Evolutionary conservation across 2,113 vertebrate species (phyloP).

Genomic region (Chloropsis hardwickii): DNA sequence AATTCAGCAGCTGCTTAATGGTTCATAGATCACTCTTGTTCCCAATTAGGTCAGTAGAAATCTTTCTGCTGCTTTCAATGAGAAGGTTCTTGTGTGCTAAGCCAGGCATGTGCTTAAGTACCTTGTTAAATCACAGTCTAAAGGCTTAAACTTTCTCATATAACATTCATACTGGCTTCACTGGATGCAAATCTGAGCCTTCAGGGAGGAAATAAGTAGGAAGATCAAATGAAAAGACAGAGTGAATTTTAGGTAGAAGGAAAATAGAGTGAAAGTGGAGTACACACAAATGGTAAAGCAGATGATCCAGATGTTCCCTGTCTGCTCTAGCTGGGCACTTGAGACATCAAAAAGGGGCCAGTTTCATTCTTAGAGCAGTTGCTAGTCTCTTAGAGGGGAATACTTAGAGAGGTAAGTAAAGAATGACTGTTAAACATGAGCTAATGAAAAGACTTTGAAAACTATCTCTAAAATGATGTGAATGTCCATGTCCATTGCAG

Average conservation of each 20-base stretch:
- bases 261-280: neutral
- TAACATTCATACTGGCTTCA: slow-evolving; percentile 3
- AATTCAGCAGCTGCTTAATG: slow-evolving; percentile 31
- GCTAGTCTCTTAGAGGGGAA: neutral
- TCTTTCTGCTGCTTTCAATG: neutral
- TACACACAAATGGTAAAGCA: neutral
- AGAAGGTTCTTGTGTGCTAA: neutral
- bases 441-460: neutral
- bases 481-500: neutral
- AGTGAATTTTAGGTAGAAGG: neutral
- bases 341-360: neutral
- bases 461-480: neutral
- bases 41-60: slow-evolving; percentile 25
- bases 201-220: neutral
- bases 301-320: neutral
- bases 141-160: slow-evolving; percentile 30
- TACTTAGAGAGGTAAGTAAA: neutral
- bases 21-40: neutral
- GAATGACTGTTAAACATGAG: neutral
- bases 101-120: slow-evolving; percentile 14
- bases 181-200: slow-evolving; percentile 9
- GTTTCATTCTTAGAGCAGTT: neutral
- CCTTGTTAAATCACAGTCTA: slow-evolving; percentile 44
- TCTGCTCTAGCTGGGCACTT: neutral
- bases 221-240: slow-evolving; percentile 13